A percentile compares a stretch with the other conserved stretches of the same genome.
phyloP scores from a whole-genome alignment of 2,888 invertebrate genomes.

The Melinaea menophilus region DNA sequence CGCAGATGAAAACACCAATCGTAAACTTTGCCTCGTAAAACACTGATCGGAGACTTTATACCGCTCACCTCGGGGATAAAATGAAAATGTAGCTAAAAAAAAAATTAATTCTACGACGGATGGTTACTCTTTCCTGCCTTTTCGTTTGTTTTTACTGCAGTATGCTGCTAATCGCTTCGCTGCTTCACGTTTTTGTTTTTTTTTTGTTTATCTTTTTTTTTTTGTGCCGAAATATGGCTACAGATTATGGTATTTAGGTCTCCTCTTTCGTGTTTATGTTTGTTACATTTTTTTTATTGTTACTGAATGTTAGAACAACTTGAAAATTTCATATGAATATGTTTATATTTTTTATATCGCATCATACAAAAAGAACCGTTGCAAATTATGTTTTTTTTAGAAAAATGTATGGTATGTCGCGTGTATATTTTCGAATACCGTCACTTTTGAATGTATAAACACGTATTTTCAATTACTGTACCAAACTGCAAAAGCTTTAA shows the following conservation, averaged over 20 bases:
- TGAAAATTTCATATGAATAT: too few relatives aligned
- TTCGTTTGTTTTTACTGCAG: constrained; percentile 16
- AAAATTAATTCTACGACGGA: constrained; percentile 22
- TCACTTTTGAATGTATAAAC: constrained; percentile 22
- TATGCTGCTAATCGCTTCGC: constrained; percentile 23
- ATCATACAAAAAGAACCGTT: too few relatives aligned
- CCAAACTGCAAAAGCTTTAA: constrained; percentile 25
- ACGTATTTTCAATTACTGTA: constrained; percentile 29
- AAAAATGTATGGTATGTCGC: background rate
- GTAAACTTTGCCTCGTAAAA: constrained; percentile 44
- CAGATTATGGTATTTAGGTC: constrained; percentile 15
- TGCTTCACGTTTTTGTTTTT: constrained; percentile 6
- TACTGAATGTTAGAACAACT: too few relatives aligned
- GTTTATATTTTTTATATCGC: too few relatives aligned
- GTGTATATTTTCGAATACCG: constrained; percentile 19
- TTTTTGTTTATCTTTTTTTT: too few relatives aligned
- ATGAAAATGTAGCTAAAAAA: constrained; percentile 23
- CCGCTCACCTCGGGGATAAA: constrained; percentile 9
- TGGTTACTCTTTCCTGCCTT: constrained; percentile 22
- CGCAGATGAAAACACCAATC: constrained; percentile 21
- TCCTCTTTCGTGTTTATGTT: constrained; percentile 2
- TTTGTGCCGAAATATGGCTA: background rate
- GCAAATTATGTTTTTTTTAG: background rate
- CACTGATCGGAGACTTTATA: constrained; percentile 40
- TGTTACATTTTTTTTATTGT: too few relatives aligned